These are phyloP conservation scores for Elachura formosa DNA, from an alignment of 2,113 vertebrate genomes.

Conservation along the genomic window DNA sequence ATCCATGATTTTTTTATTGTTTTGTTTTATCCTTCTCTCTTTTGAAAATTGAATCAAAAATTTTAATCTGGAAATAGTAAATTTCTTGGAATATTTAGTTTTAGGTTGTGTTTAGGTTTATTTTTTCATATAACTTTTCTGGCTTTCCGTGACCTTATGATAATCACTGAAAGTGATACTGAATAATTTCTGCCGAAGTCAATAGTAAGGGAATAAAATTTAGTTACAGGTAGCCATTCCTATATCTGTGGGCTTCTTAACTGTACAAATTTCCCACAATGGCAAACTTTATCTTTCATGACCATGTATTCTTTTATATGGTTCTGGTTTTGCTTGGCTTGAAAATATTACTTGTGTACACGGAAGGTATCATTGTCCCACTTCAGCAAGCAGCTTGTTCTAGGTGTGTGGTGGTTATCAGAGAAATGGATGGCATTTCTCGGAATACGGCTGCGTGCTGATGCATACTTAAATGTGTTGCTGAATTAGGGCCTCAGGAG, in stretches of 20 bases:
- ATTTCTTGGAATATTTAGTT: neutral
- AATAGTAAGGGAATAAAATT: neutral
- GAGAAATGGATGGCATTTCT: neutral
- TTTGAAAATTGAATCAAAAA: neutral
- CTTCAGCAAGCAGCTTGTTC: neutral
- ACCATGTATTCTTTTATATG: neutral
- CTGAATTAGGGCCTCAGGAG: constrained; percentile 3
- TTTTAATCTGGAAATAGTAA: neutral
- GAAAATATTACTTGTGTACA: neutral
- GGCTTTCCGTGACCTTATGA: neutral
- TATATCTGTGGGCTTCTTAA: neutral
- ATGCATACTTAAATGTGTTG: neutral
- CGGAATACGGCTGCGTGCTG: neutral
- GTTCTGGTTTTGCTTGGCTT: neutral
- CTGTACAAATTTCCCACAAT: neutral
- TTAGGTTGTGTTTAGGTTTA: neutral
- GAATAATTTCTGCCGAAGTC: neutral
- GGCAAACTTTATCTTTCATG: neutral
- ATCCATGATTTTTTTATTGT: neutral
- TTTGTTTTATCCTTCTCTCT: neutral
- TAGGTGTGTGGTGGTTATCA: neutral
- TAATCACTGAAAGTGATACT: neutral
- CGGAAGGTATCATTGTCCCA: neutral
- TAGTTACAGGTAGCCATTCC: neutral
- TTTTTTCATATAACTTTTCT: neutral